Percentiles rank a stretch among this genome's conserved stretches.
Evolutionary conservation across 2,797 vertebrate species (phyloP).

Genomic region (Brachyrhaphis roseni): DNA sequence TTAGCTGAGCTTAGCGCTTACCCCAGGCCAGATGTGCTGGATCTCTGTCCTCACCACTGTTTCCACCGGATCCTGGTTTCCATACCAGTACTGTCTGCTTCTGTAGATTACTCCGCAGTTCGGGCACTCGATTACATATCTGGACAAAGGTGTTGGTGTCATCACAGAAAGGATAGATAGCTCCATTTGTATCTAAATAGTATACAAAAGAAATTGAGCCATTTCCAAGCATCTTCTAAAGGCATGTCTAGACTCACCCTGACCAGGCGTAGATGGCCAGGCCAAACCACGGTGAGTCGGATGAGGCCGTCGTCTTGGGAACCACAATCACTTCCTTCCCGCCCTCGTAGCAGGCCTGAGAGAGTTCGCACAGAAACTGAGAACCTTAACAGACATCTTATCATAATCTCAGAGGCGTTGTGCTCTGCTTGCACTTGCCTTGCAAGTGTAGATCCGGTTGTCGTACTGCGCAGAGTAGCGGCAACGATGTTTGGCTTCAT

Average conservation of each 20-base stretch:
- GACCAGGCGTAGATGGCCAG: slow-evolving; percentile 99
- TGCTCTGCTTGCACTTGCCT: slow-evolving; percentile 78
- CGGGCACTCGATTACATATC: slow-evolving; percentile 97
- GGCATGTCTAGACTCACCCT: slow-evolving; percentile 86
- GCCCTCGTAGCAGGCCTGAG: slow-evolving; percentile 93
- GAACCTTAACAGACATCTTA: background rate
- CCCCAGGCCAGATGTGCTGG: slow-evolving; percentile 97
- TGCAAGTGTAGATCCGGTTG: slow-evolving; percentile 97
- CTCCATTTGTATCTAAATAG: background rate
- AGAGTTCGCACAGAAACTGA: slow-evolving; percentile 39
- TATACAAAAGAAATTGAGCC: background rate
- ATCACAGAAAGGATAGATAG: background rate
- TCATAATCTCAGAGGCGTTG: background rate
- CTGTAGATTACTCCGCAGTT: slow-evolving; percentile 96
- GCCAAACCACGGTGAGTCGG: slow-evolving; percentile 98
- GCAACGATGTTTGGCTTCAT: slow-evolving; percentile 94
- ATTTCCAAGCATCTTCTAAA: slow-evolving; percentile 11
- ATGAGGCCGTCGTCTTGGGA: slow-evolving; percentile 98
- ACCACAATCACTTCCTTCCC: slow-evolving; percentile 97
- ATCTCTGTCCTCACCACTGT: slow-evolving; percentile 98
- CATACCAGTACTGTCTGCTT: slow-evolving; percentile 98
- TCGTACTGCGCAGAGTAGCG: slow-evolving; percentile 95
- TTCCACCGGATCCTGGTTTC: slow-evolving; percentile 98
- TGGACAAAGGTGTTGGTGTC: slow-evolving; percentile 54
- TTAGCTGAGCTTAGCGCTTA: slow-evolving; percentile 68